Conservation (phyloP, 2,888 invertebrate species). For the Teleogryllus oceanicus region DNA sequence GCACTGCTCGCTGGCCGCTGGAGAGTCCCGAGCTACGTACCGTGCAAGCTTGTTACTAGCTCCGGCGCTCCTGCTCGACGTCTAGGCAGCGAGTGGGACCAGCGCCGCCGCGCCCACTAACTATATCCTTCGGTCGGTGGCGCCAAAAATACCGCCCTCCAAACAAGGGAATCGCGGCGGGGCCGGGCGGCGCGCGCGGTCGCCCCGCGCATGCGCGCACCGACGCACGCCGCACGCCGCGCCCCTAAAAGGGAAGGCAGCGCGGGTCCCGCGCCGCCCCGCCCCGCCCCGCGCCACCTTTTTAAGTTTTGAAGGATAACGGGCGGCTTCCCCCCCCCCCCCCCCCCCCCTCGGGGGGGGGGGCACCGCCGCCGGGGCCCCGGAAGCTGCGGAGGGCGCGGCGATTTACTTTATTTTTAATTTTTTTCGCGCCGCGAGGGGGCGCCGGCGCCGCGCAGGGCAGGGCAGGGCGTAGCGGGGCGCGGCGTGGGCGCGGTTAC, state of each 20-base stretch:
- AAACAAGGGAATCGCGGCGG: constrained; percentile 22
- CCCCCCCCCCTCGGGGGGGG: too few species aligned
- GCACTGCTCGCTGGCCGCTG: background rate
- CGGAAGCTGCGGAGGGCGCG: too few species aligned
- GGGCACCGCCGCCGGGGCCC: too few species aligned
- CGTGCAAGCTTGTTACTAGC: constrained; percentile 6
- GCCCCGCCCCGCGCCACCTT: background rate
- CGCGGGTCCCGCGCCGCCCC: background rate
- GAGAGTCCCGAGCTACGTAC: background rate
- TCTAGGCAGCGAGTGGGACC: constrained; percentile 24
- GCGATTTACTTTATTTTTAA: too few species aligned
- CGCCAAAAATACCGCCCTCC: constrained; percentile 23
- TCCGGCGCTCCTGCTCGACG: constrained; percentile 3
- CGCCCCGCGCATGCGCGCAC: background rate
- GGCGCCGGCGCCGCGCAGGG: too few species aligned
- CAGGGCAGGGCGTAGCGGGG: too few species aligned
- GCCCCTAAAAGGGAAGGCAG: background rate
- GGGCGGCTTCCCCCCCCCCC: too few species aligned
- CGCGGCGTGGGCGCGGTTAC: too few species aligned
- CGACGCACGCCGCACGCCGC: background rate
- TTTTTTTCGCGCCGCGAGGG: too few species aligned
- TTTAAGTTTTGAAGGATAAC: too few species aligned
- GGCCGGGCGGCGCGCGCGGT: constrained; percentile 20
- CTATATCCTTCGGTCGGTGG: constrained; percentile 20
- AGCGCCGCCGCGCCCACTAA: background rate